phyloP scores from a whole-genome alignment of 2,888 invertebrate species.

The Agelastica alni region DNA sequence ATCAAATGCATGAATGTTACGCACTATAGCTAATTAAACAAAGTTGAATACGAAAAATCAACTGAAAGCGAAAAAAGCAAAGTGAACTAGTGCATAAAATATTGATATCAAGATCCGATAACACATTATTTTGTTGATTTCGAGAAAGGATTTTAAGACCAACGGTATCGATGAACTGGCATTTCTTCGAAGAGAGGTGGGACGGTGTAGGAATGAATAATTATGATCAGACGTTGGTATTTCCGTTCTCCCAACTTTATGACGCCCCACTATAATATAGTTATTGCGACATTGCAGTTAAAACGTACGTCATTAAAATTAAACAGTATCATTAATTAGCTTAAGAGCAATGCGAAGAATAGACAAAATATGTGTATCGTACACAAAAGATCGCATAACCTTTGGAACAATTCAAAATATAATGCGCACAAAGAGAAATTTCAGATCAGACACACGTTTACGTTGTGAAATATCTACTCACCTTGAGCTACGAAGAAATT shows the following conservation, averaged over 20 bases:
- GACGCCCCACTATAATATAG: conserved; percentile 26
- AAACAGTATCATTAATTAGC: conserved; percentile 7
- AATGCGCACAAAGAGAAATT: conserved; percentile 26
- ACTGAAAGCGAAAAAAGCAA: too few species aligned
- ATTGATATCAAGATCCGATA: neutral
- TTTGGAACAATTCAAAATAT: conserved; percentile 19
- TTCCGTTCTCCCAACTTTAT: conserved; percentile 25
- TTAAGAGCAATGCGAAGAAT: conserved; percentile 10
- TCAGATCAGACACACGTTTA: conserved; percentile 11
- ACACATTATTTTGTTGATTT: conserved; percentile 13
- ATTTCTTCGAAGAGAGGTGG: conserved; percentile 17
- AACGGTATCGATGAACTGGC: conserved; percentile 22
- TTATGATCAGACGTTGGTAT: conserved; percentile 21
- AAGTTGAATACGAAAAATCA: too few species aligned
- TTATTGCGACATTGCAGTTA: conserved; percentile 19
- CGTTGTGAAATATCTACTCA: conserved; percentile 28
- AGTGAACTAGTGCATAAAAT: too few species aligned
- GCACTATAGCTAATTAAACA: too few species aligned
- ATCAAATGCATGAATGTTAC: neutral
- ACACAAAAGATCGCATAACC: conserved; percentile 20
- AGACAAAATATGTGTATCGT: too few species aligned
- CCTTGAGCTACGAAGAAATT: conserved; percentile 18
- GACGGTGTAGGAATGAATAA: conserved; percentile 18
- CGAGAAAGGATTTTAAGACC: conserved; percentile 5
- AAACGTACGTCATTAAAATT: conserved; percentile 15